Conservation (phyloP, 2,797 vertebrate species). For the Columba guinea region DNA sequence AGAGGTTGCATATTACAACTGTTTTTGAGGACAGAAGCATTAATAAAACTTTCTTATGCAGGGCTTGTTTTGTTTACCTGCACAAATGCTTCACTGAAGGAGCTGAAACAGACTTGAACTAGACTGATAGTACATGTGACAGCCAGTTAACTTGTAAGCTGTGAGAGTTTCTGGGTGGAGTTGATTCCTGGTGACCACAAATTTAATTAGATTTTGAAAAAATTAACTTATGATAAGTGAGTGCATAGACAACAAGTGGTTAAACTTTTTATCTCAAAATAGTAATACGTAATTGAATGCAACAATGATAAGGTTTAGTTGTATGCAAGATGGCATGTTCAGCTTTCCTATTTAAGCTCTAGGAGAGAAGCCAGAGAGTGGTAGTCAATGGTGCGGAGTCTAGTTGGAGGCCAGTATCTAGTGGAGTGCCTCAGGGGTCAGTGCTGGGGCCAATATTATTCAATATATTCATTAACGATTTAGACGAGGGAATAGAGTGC, state of each 20-base stretch:
- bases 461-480: too few species aligned
- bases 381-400: too few species aligned
- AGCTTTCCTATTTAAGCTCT: background rate
- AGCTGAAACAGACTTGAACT: background rate
- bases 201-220: accelerated
- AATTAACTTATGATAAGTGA: background rate
- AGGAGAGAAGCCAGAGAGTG: too few species aligned
- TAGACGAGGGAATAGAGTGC: too few species aligned
- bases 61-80: background rate
- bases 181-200: background rate
- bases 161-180: background rate
- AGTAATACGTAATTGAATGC: background rate
- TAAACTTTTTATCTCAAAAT: background rate
- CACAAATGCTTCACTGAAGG: background rate
- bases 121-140: background rate
- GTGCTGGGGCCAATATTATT: too few species aligned
- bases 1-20: background rate
- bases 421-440: too few species aligned
- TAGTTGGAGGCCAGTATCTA: too few species aligned
- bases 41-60: background rate
- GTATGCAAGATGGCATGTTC: background rate
- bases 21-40: background rate
- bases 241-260: background rate
- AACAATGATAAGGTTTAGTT: background rate
- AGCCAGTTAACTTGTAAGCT: background rate